Conservation (phyloP, 2,888 invertebrate genomes). For the Drosophila longiperda region DNA sequence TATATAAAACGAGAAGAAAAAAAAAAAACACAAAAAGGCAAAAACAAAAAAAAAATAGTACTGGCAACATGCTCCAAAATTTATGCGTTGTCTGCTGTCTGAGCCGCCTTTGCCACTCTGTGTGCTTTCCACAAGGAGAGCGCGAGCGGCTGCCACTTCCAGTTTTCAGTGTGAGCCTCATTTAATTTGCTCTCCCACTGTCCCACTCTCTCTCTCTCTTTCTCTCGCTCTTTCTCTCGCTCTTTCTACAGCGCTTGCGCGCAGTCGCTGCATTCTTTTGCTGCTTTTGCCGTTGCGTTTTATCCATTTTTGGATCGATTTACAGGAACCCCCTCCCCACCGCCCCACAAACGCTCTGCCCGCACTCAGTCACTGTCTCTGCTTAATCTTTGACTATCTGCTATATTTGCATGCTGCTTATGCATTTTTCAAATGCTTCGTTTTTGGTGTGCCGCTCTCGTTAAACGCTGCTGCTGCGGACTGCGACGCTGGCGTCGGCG, state of each 20-base stretch:
- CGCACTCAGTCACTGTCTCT: background rate
- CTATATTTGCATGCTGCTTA: constrained; percentile 68
- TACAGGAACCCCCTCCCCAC: background rate
- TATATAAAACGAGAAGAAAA: constrained; percentile 4
- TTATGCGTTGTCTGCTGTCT: constrained; percentile 58
- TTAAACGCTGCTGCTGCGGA: constrained; percentile 33
- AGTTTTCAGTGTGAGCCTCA: constrained; percentile 27
- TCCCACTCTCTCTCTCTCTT: background rate
- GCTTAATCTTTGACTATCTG: constrained; percentile 12
- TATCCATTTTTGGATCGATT: constrained; percentile 39
- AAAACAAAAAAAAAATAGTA: constrained; percentile 4
- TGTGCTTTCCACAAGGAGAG: constrained; percentile 26
- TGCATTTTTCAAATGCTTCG: constrained; percentile 75
- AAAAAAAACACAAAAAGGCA: background rate
- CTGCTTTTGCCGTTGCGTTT: constrained; percentile 31
- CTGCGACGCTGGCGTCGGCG: constrained; percentile 29
- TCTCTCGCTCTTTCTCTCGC: background rate
- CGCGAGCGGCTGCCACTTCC: constrained; percentile 31
- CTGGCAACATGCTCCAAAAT: constrained; percentile 66
- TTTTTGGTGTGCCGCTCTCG: constrained; percentile 58
- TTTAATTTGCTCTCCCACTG: constrained; percentile 17
- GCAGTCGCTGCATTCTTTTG: constrained; percentile 17
- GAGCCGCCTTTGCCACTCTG: constrained; percentile 28
- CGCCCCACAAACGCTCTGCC: background rate
- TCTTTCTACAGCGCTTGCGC: constrained; percentile 20